Evolutionary conservation across 2,113 vertebrate species (phyloP).

Genomic region (Sinosuthora webbiana): DNA sequence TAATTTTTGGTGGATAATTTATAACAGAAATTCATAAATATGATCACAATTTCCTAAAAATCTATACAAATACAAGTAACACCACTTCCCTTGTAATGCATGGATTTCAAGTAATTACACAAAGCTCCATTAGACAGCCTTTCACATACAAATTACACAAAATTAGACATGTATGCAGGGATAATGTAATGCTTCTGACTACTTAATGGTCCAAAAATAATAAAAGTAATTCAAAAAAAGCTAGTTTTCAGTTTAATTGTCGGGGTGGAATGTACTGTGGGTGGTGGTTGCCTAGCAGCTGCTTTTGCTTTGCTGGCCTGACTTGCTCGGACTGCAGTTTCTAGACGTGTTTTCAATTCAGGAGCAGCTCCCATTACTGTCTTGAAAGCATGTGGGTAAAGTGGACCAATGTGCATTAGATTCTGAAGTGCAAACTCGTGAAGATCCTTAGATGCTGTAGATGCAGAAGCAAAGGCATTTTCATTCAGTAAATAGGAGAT

Average conservation of each 20-base stretch:
- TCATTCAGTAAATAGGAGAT: constrained; percentile 96
- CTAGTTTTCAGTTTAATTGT: constrained; percentile 98
- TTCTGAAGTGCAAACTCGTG: constrained; percentile 97
- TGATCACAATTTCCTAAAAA: constrained; percentile 67
- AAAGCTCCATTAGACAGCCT: constrained; percentile 34
- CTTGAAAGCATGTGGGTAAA: constrained; percentile 96
- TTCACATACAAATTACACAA: constrained; percentile 61
- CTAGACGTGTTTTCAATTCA: constrained; percentile 91
- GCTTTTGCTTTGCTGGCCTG: constrained; percentile 94
- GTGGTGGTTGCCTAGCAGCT: constrained; percentile 84
- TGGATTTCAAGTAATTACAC: constrained; percentile 36
- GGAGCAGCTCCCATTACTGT: constrained; percentile 95
- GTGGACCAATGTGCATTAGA: constrained; percentile 95
- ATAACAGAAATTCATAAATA: constrained; percentile 64
- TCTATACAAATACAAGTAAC: constrained; percentile 48
- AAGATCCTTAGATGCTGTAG: constrained; percentile 84
- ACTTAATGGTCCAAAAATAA: constrained; percentile 54
- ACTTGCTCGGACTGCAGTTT: constrained; percentile 92
- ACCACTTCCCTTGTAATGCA: constrained; percentile 45
- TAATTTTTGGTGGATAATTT: constrained; percentile 38
- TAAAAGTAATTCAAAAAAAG: constrained; percentile 86
- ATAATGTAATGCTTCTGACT: constrained; percentile 43
- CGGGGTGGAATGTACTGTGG: constrained; percentile 86
- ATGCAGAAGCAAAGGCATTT: constrained; percentile 85
- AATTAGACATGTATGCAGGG: constrained; percentile 22